Conservation (phyloP, 2,888 invertebrate genomes). For the Salpingus planirostris region DNA sequence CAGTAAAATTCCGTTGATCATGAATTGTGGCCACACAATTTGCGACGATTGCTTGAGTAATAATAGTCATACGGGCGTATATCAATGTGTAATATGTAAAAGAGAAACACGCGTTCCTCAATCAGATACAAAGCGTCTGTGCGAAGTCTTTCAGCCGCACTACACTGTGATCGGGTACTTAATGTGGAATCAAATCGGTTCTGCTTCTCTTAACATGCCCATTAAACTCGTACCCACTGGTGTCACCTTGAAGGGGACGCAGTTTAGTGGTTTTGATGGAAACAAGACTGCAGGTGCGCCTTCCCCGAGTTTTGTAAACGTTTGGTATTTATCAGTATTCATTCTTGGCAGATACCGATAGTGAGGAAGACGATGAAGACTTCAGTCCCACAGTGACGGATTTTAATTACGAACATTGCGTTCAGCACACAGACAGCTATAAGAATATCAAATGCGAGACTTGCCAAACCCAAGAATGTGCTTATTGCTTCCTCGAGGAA, state of each 20-base stretch:
- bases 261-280: neutral
- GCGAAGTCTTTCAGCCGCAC: conserved; percentile 27
- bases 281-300: neutral
- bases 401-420: too few species aligned
- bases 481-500: conserved; percentile 33
- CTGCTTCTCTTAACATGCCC: conserved; percentile 1
- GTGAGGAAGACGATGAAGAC: too few species aligned
- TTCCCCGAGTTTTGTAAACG: neutral
- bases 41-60: conserved; percentile 55
- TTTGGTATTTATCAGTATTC: too few species aligned
- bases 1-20: conserved; percentile 46
- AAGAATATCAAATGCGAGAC: conserved; percentile 39
- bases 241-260: conserved; percentile 2
- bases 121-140: neutral
- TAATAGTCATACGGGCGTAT: neutral
- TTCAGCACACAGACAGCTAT: conserved; percentile 26
- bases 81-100: neutral
- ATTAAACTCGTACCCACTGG: conserved; percentile 2
- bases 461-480: conserved; percentile 38
- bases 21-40: conserved; percentile 58
- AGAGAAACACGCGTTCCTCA: neutral
- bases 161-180: conserved; percentile 34
- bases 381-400: too few species aligned
- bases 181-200: conserved; percentile 16
- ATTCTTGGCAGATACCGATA: too few species aligned